Evolutionary conservation across 1,140 invertebrate genomes (phyloP), one percentile per base, ranked within the genome.

Genomic region (Macrobrachium rosenbergii): DNA sequence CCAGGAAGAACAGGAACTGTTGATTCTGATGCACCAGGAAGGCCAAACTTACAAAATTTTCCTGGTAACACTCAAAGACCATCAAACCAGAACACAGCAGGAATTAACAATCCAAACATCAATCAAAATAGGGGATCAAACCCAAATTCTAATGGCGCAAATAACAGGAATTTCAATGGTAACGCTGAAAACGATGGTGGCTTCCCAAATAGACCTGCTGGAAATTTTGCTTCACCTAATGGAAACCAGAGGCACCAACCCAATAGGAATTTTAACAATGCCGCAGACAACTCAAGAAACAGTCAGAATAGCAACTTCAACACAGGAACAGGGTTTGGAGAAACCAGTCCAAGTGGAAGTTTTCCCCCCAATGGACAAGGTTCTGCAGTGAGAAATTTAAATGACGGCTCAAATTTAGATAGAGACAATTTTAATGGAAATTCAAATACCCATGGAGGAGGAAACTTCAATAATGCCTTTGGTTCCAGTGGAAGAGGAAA

Each of bases 151-250:
- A 52, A 52, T 52, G 52, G 52, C 7, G 52, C 6, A 52, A 52
- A 52, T 52, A 52, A 52, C 12, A 72, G 64, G 59, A 83, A 37
- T 37, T 2, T 21, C n/a, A 19, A 37, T 62, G 78, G 78, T 37
- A 43, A 43, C 63, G 59, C 10, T 12, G 52, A n/a, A 58, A 52
- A 52, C 12, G 7, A 0, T 7, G 75, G 81, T 5, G 73, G n/a
- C 59, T 43, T 52, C 37, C 19, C 14, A 16, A 52, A 37, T 37
- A 67, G 59, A 16, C 60, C 52, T 28, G 37, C 2, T 17, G 60
- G 59, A 64, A 45, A 37, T 21, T 76, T 77, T 64, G 76, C 60
- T 17, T 73, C n/a, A 14, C 59, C 60, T 63, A 43, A 12, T 77
- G 60, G 59, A 23, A 76, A 58, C 59, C 37, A 52, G 19, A 21